A percentile compares a stretch with the other conserved stretches of the same genome.
phyloP scores from a whole-genome alignment of 2,113 vertebrate species.

The Pavo muticus region DNA sequence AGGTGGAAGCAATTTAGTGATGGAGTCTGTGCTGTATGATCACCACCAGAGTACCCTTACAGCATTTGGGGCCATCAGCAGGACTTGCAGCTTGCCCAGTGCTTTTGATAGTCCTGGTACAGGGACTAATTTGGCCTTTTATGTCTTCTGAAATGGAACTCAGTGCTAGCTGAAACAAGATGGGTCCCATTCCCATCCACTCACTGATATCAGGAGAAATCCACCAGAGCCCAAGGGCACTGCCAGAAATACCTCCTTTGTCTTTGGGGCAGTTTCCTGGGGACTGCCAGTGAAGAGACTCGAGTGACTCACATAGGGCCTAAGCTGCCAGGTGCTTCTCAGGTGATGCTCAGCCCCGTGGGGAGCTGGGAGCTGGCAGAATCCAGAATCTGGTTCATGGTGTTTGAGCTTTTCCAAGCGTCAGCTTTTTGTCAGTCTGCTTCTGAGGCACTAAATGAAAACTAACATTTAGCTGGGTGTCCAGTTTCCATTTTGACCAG shows the following conservation, averaged over 20 bases:
- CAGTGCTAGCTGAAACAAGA: constrained; percentile 3
- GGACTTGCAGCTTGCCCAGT: not conserved
- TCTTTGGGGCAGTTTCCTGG: constrained; percentile 47
- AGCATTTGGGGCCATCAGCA: not conserved
- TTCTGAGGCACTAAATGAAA: constrained; percentile 5
- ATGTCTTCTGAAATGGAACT: not conserved
- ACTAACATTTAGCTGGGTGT: not conserved
- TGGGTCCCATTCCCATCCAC: not conserved
- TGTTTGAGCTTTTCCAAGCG: not conserved
- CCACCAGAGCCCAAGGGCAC: not conserved
- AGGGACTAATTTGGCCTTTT: not conserved
- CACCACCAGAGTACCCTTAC: not conserved
- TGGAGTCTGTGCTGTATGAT: not conserved
- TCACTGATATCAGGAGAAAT: not conserved
- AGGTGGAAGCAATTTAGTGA: not conserved
- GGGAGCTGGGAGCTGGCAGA: constrained; percentile 28
- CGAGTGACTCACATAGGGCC: constrained; percentile 45
- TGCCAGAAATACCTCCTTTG: constrained; percentile 7
- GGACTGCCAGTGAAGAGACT: not conserved
- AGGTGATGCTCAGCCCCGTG: constrained; percentile 29
- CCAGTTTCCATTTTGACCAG: constrained; percentile 33
- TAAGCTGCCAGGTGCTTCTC: not conserved
- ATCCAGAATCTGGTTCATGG: constrained; percentile 15
- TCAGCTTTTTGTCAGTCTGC: constrained; percentile 36
- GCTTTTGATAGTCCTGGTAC: not conserved